Evolutionary conservation across 1,140 invertebrate species (phyloP).

Genomic region (Pristionchus pacificus): DNA sequence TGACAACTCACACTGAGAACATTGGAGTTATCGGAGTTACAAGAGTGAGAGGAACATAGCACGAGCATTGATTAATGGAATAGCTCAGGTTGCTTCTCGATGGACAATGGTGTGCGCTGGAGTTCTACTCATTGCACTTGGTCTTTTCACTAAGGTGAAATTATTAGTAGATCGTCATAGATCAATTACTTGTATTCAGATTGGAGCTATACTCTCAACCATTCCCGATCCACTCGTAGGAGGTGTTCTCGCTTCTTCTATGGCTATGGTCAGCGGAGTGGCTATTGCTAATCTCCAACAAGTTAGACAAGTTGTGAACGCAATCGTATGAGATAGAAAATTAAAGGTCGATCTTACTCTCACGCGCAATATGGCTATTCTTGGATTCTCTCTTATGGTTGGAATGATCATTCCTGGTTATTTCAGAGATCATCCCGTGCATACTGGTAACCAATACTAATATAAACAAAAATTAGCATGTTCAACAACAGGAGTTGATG

Average conservation of each 20-base stretch:
- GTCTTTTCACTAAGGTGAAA: constrained; percentile 32
- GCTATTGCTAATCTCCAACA: constrained; percentile 48
- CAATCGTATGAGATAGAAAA: constrained; percentile 46
- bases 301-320: not conserved
- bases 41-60: constrained; percentile 16
- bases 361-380: constrained; percentile 59
- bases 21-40: constrained; percentile 56
- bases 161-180: too few relatives aligned
- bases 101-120: constrained; percentile 50
- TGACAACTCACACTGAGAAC: constrained; percentile 52
- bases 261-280: constrained; percentile 60
- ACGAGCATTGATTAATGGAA: not conserved
- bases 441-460: constrained; percentile 19
- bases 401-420: constrained; percentile 59
- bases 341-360: constrained; percentile 58
- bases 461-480: constrained; percentile 3
- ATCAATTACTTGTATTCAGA: constrained; percentile 21
- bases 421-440: constrained; percentile 30
- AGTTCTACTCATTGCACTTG: constrained; percentile 47
- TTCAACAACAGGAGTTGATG: constrained; percentile 13
- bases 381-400: constrained; percentile 59
- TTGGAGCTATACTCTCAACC: constrained; percentile 54
- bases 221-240: constrained; percentile 56
- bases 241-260: constrained; percentile 53
- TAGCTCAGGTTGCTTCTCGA: constrained; percentile 41